A percentile compares a stretch with the other conserved stretches of the same genome.
Conservation (phyloP, 2,888 invertebrate genomes). For the Drosophila nigricruria region DNA sequence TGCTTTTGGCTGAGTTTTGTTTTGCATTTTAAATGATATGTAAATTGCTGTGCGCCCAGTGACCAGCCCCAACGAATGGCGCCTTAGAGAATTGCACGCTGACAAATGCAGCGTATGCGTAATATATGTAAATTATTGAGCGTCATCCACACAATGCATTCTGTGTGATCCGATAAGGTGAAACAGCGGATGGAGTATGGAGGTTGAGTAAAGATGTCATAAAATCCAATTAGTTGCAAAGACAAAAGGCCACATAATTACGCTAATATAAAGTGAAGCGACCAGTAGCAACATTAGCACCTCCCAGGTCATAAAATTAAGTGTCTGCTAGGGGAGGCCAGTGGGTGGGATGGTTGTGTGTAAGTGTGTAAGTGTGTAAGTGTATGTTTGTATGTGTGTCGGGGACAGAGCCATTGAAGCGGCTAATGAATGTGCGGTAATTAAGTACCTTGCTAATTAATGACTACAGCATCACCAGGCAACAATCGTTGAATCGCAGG, state of each 20-base stretch:
- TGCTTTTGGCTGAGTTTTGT: conserved; percentile 48
- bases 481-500: conserved; percentile 62
- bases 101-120: conserved; percentile 65
- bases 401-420: conserved; percentile 71
- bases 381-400: conserved; percentile 3
- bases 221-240: conserved; percentile 77
- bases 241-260: conserved; percentile 81
- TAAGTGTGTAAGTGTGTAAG: conserved; percentile 16
- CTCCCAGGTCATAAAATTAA: conserved; percentile 67
- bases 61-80: conserved; percentile 52
- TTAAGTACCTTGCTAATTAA: conserved; percentile 86
- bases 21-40: conserved; percentile 78
- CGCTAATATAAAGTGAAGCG: conserved; percentile 67
- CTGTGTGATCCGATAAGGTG: conserved; percentile 2
- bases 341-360: not conserved
- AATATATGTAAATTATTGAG: conserved; percentile 70
- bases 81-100: conserved; percentile 65
- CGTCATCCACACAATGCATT: conserved; percentile 45
- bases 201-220: conserved; percentile 44
- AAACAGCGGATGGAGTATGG: not conserved
- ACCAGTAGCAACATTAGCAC: conserved; percentile 67
- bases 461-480: conserved; percentile 72
- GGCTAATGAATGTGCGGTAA: conserved; percentile 84
- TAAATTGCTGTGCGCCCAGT: conserved; percentile 62
- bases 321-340: conserved; percentile 11